Base-by-base conservation (phyloP, 1,140 invertebrate species). In the Drosophila cardini region DNA sequence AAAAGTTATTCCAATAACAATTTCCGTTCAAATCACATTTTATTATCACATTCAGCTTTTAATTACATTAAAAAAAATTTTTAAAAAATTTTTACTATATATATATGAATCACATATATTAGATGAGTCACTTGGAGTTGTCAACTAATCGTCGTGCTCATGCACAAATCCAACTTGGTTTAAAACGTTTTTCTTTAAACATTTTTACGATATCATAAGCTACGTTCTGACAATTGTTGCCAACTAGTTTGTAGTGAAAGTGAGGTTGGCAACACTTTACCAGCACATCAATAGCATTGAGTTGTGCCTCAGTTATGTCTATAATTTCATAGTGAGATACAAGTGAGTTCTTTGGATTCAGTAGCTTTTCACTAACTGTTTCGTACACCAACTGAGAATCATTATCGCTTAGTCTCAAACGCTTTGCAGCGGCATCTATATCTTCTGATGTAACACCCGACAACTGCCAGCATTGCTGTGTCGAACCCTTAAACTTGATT, bases 221-320 rank as follows among this genome's bases (percentile, higher is more conserved):
- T 2, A 60, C 15, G 18, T 45, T 60, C 10, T 60, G 42, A 11
- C 57, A 60, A 60, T 46, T 60, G 57, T 60, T 60, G 42, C 57
- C 57, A 34, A 60, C 15, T 16, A 46, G 16, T 34, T 60, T 60
- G 13, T 46, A 46, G 4, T 58, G 56, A 26, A 18, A 60, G 11
- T 60, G 13, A 0, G 26, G 2, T 10, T 60, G 42, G 26, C 15
- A 46, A 4, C 26, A 10, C 42, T n/a, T 11, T 0, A 34, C 2
- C 0, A 46, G 15, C 7, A 7, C 5, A 16, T 32, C 40, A 13
- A 58, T 43, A 2, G 40, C 56, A 13, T 26, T 2, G 4, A 58
- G 56, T 8, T 58, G 56, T 9, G 21, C 3, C 10, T 58, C 40
- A 6, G 40, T 58, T 2, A 45, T 8, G 0, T 2, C 6, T 7